phyloP scores from a whole-genome alignment of 2,888 invertebrate genomes.

The Tetragnatha montana region DNA sequence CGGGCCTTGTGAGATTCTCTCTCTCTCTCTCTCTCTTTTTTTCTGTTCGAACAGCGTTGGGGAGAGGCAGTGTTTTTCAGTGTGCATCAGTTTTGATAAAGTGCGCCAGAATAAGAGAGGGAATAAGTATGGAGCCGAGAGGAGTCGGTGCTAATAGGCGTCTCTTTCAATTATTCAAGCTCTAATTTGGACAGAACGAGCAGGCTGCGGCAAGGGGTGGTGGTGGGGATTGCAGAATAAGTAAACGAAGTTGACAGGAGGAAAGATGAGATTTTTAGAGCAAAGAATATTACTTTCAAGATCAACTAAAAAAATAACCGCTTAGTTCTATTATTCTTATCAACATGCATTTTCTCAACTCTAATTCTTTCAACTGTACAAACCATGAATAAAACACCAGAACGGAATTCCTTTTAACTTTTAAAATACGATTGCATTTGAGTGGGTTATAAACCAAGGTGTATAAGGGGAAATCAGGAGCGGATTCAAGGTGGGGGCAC shows the following conservation, averaged over 20 bases:
- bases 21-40: neutral
- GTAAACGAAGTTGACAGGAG: neutral
- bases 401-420: too few species aligned
- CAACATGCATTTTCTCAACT: too few species aligned
- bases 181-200: neutral
- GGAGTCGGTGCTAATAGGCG: neutral
- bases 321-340: too few species aligned
- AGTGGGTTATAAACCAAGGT: too few species aligned
- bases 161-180: neutral
- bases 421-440: too few species aligned
- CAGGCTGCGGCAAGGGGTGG: neutral
- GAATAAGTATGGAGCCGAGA: neutral
- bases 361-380: too few species aligned
- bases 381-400: too few species aligned
- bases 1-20: conserved; percentile 30
- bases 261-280: neutral
- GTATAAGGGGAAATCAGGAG: too few species aligned
- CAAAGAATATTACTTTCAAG: neutral
- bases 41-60: neutral
- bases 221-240: neutral
- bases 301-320: too few species aligned
- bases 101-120: neutral
- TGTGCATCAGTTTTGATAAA: neutral
- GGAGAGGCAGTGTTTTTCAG: neutral
- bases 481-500: too few species aligned